phyloP scores from a whole-genome alignment of 2,797 vertebrate genomes.

The Streptopelia turtur region DNA sequence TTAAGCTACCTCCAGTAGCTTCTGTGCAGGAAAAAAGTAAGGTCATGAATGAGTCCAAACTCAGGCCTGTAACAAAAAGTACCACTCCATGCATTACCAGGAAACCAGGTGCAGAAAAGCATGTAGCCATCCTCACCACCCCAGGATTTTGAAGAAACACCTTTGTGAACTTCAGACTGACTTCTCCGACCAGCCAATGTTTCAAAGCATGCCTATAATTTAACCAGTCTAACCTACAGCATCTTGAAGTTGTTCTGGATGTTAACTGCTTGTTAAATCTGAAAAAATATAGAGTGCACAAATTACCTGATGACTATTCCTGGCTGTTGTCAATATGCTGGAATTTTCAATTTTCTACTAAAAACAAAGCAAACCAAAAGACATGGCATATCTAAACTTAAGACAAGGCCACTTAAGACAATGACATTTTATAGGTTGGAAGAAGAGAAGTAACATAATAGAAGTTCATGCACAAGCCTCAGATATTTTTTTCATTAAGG shows the following conservation, averaged over 20 bases:
- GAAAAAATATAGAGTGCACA: background rate
- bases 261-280: background rate
- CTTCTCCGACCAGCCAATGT: background rate
- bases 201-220: background rate
- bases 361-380: background rate
- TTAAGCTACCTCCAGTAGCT: too few species aligned
- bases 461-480: background rate
- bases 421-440: background rate
- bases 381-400: background rate
- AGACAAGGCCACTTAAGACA: background rate
- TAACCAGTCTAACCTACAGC: background rate
- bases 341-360: background rate
- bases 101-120: too few species aligned
- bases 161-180: background rate
- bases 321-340: background rate
- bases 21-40: too few species aligned
- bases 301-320: background rate
- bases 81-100: too few species aligned
- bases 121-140: background rate
- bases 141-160: background rate
- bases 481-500: background rate
- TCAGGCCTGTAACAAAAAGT: too few species aligned
- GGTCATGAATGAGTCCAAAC: too few species aligned
- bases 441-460: background rate
- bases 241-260: background rate